phyloP scores from a whole-genome alignment of 2,888 invertebrate genomes.

The Gymnoscelis rufifasciata region DNA sequence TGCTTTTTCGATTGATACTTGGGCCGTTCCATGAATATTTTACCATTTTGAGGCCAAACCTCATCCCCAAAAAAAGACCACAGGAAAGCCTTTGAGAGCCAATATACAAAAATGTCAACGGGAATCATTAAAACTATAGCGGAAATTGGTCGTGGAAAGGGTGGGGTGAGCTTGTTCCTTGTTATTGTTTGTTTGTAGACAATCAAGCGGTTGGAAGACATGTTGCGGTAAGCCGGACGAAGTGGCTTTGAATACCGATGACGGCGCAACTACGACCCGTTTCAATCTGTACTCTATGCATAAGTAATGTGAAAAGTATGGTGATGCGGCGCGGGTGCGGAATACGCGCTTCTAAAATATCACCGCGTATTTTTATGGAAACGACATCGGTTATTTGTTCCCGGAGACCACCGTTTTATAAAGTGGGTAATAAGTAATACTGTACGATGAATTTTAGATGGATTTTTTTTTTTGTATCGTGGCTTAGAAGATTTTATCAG shows the following conservation, averaged over 20 bases:
- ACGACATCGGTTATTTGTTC: slow-evolving; percentile 65
- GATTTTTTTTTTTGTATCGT: background rate
- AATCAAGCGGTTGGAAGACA: slow-evolving; percentile 61
- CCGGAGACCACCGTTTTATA: slow-evolving; percentile 30
- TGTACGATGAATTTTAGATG: slow-evolving; percentile 17
- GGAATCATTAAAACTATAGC: slow-evolving; percentile 29
- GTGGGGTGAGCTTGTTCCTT: slow-evolving; percentile 33
- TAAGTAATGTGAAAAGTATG: slow-evolving; percentile 78
- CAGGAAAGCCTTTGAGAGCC: slow-evolving; percentile 21
- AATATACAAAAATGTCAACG: slow-evolving; percentile 26
- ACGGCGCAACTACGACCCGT: slow-evolving; percentile 67
- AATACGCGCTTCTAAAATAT: slow-evolving; percentile 68
- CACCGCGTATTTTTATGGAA: slow-evolving; percentile 69
- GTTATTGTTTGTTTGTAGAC: slow-evolving; percentile 62
- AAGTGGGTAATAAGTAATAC: slow-evolving; percentile 13
- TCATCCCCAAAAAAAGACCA: slow-evolving; percentile 1
- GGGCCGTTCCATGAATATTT: slow-evolving; percentile 23
- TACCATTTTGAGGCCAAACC: slow-evolving; percentile 1
- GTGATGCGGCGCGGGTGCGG: slow-evolving; percentile 62
- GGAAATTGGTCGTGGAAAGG: slow-evolving; percentile 26
- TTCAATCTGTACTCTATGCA: slow-evolving; percentile 78
- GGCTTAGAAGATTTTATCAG: too few relatives aligned
- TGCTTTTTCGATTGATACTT: slow-evolving; percentile 25
- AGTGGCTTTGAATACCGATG: slow-evolving; percentile 70
- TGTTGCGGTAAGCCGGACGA: slow-evolving; percentile 62